A percentile compares a stretch with the other conserved stretches of the same genome.
phyloP scores from a whole-genome alignment of 2,113 vertebrate genomes.

The Arenaria interpres region DNA sequence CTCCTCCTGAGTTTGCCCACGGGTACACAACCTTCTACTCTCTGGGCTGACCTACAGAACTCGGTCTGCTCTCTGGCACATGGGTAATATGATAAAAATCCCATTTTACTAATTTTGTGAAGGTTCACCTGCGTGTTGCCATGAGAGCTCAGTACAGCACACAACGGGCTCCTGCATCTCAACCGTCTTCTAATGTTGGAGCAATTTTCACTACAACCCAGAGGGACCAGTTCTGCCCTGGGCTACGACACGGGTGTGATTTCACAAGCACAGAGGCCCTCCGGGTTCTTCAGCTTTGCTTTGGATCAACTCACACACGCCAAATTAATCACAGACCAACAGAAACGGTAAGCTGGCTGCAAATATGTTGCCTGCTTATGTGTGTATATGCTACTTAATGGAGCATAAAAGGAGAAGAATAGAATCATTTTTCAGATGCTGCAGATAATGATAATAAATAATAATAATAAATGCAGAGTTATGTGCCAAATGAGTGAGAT shows the following conservation, averaged over 20 bases:
- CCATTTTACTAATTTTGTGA: background rate
- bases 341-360: background rate
- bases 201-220: background rate
- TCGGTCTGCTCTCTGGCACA: background rate
- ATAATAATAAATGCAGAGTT: conserved; percentile 9
- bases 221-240: background rate
- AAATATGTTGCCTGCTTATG: conserved; percentile 3
- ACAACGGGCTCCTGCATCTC: background rate
- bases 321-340: conserved; percentile 4
- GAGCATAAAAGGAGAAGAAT: conserved; percentile 20
- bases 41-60: background rate
- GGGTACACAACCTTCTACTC: background rate
- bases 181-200: accelerated
- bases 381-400: conserved; percentile 30
- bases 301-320: background rate
- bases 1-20: background rate
- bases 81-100: background rate
- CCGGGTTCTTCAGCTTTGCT: background rate
- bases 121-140: background rate
- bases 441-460: conserved; percentile 34
- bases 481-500: background rate
- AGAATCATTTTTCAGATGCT: conserved; percentile 32
- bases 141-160: background rate
- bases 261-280: background rate
- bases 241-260: background rate